Evolutionary conservation across 2,888 invertebrate genomes (phyloP).

Genomic region (Timandra comae): DNA sequence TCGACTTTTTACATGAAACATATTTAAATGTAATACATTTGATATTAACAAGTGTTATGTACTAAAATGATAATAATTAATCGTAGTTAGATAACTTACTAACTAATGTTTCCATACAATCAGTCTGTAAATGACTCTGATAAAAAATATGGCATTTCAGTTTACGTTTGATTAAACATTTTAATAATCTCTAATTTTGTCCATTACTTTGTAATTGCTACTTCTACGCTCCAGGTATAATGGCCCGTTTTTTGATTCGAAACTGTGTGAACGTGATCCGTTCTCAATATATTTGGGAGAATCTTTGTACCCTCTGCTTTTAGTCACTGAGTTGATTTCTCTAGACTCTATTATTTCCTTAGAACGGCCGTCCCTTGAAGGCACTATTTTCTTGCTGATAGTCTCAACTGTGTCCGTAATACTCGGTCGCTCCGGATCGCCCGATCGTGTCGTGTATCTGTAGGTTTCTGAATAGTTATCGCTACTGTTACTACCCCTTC

Average conservation of each 20-base stretch:
- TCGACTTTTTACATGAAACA: slow-evolving; percentile 65
- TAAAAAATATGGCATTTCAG: slow-evolving; percentile 53
- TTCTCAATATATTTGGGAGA: slow-evolving; percentile 76
- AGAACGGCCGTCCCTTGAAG: slow-evolving; percentile 78
- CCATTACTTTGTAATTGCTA: slow-evolving; percentile 66
- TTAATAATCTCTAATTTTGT: slow-evolving; percentile 70
- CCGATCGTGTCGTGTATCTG: slow-evolving; percentile 80
- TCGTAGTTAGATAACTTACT: slow-evolving; percentile 44
- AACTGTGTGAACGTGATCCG: slow-evolving; percentile 52
- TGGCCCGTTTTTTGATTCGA: slow-evolving; percentile 58
- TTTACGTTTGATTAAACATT: slow-evolving; percentile 8
- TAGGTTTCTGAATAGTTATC: slow-evolving; percentile 85
- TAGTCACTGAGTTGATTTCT: slow-evolving; percentile 82
- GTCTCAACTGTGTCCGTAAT: slow-evolving; percentile 84
- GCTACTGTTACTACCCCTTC: slow-evolving; percentile 81
- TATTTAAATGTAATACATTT: slow-evolving; percentile 40
- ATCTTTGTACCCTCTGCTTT: slow-evolving; percentile 77
- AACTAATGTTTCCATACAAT: slow-evolving; percentile 54
- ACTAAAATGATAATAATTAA: slow-evolving; percentile 37
- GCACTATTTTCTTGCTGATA: slow-evolving; percentile 81
- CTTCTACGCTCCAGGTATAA: slow-evolving; percentile 59
- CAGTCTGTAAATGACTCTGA: slow-evolving; percentile 63
- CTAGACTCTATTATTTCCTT: slow-evolving; percentile 83
- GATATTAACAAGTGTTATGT: slow-evolving; percentile 41
- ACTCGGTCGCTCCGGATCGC: slow-evolving; percentile 81